Conservation (phyloP, 2,888 invertebrate genomes). For the Carabus problematicus region DNA sequence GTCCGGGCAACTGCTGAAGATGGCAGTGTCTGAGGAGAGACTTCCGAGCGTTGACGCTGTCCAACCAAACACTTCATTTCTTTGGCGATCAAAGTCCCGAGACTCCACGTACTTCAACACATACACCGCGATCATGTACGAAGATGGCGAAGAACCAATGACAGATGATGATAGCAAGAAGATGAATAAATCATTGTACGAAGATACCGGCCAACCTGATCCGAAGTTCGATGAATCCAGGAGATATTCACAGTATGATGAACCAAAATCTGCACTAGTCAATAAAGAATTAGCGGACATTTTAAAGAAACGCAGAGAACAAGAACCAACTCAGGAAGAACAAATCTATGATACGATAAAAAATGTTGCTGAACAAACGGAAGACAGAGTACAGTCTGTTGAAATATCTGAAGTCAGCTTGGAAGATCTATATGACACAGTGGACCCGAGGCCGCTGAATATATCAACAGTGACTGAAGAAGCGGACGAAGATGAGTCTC, state of each 20-base stretch:
- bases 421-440: constrained; percentile 49
- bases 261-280: too few relatives aligned
- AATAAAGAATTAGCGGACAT: too few relatives aligned
- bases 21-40: constrained; percentile 11
- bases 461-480: not conserved
- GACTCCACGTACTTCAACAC: constrained; percentile 40
- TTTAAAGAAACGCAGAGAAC: too few relatives aligned
- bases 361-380: constrained; percentile 1
- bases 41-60: constrained; percentile 49
- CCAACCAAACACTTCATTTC: constrained; percentile 71
- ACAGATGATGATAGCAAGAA: not conserved
- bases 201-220: constrained; percentile 12
- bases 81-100: constrained; percentile 65
- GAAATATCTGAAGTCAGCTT: not conserved
- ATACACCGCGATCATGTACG: constrained; percentile 20
- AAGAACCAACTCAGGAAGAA: not conserved
- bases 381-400: not conserved
- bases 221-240: not conserved
- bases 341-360: constrained; percentile 7
- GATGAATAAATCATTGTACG: constrained; percentile 1
- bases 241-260: too few relatives aligned
- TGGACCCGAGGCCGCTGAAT: constrained; percentile 45
- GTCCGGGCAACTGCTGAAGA: constrained; percentile 42
- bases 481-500: constrained; percentile 19
- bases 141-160: constrained; percentile 10